Evolutionary conservation across 2,888 invertebrate genomes (phyloP).

Genomic region (Chesias legatella): DNA sequence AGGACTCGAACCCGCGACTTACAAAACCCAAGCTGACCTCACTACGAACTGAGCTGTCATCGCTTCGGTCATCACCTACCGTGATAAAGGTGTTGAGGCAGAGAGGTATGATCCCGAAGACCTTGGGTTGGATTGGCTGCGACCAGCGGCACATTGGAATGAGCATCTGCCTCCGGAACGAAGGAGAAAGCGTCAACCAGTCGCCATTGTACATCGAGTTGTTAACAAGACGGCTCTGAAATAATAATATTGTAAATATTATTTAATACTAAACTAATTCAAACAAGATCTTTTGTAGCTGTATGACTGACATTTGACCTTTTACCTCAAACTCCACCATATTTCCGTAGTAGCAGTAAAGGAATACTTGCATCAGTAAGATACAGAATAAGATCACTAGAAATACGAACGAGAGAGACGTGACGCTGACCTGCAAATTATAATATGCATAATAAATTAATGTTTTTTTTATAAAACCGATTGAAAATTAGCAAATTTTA

Average conservation of each 20-base stretch:
- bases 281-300: too few species aligned
- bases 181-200: constrained; percentile 43
- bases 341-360: constrained; percentile 47
- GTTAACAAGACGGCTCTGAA: constrained; percentile 41
- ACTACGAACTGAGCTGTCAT: too few species aligned
- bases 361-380: constrained; percentile 35
- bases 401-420: constrained; percentile 33
- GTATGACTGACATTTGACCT: too few species aligned
- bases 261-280: too few species aligned
- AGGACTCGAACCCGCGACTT: too few species aligned
- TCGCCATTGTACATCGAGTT: constrained; percentile 40
- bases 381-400: constrained; percentile 19
- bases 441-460: not conserved
- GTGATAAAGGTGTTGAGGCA: constrained; percentile 40
- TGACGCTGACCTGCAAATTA: constrained; percentile 35
- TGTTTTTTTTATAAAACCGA: not conserved
- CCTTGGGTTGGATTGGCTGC: constrained; percentile 31
- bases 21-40: not conserved
- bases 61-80: too few species aligned
- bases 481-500: not conserved
- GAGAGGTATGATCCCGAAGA: constrained; percentile 37
- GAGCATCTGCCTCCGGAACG: constrained; percentile 39
- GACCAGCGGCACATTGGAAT: constrained; percentile 49
- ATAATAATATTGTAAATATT: not conserved
- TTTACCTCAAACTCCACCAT: constrained; percentile 42